Evolutionary conservation across 2,797 vertebrate genomes (phyloP).

Genomic region (Sciurus carolinensis): DNA sequence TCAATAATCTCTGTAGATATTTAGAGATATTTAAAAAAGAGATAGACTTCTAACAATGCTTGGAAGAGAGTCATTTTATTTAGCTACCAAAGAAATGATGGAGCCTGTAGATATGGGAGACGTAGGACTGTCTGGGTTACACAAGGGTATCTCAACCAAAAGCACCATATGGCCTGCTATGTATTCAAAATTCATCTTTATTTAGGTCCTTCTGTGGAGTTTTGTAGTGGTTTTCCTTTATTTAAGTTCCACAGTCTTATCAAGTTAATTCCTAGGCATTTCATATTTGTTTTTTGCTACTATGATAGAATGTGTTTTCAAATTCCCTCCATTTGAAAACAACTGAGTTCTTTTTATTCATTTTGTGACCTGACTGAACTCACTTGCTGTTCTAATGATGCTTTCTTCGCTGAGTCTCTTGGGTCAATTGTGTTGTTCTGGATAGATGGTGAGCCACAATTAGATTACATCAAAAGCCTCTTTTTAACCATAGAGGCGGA

Average conservation of each 20-base stretch:
- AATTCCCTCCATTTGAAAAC: constrained; percentile 42
- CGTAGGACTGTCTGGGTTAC: background rate
- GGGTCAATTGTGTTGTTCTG: constrained; percentile 12
- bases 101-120: background rate
- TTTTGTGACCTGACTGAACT: constrained; percentile 50
- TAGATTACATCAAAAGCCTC: constrained; percentile 54
- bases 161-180: background rate
- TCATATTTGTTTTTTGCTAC: constrained; percentile 20
- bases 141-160: background rate
- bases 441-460: background rate
- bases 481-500: background rate
- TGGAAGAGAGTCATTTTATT: constrained; percentile 17
- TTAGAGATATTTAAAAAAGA: constrained; percentile 36
- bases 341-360: constrained; percentile 4
- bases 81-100: constrained; percentile 15
- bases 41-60: background rate
- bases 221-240: constrained; percentile 43
- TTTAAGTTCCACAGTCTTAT: background rate
- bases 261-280: constrained; percentile 27
- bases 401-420: constrained; percentile 42
- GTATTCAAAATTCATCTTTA: constrained; percentile 59
- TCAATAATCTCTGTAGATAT: constrained; percentile 25
- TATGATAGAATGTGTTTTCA: constrained; percentile 42
- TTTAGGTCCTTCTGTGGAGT: constrained; percentile 1
- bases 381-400: constrained; percentile 12